These are phyloP conservation scores for Forficula auricularia DNA, from an alignment of 1,140 invertebrate genomes.

Conservation along the genomic window DNA sequence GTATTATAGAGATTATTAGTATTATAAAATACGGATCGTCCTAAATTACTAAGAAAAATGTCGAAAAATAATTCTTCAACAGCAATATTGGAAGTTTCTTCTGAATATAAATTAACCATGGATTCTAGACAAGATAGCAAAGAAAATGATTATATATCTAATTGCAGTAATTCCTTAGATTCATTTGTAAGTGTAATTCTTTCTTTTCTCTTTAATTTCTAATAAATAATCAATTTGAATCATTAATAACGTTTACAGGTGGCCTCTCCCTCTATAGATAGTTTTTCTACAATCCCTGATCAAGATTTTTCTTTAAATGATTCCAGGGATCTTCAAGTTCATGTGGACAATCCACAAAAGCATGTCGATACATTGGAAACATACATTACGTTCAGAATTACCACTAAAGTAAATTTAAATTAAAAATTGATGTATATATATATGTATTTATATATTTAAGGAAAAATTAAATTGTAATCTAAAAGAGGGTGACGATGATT, in stretches of 20 bases:
- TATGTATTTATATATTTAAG: too few species aligned
- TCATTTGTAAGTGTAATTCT: slow-evolving; percentile 25
- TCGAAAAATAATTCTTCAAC: not conserved
- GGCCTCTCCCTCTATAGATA: slow-evolving; percentile 40
- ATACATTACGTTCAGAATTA: slow-evolving; percentile 53
- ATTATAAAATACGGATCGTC: too few species aligned
- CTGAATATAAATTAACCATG: slow-evolving; percentile 5
- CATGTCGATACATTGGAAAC: slow-evolving; percentile 56
- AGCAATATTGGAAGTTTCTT: slow-evolving; percentile 10
- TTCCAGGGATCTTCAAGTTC: slow-evolving; percentile 41
- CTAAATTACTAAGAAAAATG: too few species aligned
- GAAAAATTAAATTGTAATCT: too few species aligned
- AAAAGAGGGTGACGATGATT: too few species aligned
- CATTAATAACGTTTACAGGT: slow-evolving; percentile 20
- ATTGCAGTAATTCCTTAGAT: slow-evolving; percentile 28
- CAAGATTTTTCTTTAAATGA: slow-evolving; percentile 33
- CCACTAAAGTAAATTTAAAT: slow-evolving; percentile 34
- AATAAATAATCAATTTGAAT: slow-evolving; percentile 5
- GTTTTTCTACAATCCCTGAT: slow-evolving; percentile 40
- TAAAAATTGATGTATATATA: not conserved
- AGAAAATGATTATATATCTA: slow-evolving; percentile 26
- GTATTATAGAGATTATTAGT: too few species aligned
- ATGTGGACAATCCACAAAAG: slow-evolving; percentile 62
- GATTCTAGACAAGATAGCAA: slow-evolving; percentile 20
- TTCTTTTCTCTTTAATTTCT: slow-evolving; percentile 7